A percentile compares a stretch with the other conserved stretches of the same genome.
Conservation (phyloP, 2,888 invertebrate species). For the Aethes cnicana region DNA sequence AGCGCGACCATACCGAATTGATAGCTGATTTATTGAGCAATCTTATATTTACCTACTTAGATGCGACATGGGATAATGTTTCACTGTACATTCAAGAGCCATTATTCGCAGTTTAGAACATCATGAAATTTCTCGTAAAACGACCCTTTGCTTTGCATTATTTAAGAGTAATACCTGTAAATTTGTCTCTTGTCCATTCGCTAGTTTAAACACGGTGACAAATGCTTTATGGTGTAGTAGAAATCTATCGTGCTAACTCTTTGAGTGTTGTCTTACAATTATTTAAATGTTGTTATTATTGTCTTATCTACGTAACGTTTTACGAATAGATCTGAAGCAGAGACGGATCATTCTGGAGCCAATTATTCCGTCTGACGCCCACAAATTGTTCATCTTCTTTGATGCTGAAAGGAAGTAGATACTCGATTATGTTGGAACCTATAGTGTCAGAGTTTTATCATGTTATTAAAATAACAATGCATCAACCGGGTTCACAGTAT, state of each 20-base stretch:
- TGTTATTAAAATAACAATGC: constrained; percentile 6
- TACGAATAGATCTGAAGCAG: constrained; percentile 38
- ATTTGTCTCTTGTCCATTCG: too few relatives aligned
- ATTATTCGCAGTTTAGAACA: too few relatives aligned
- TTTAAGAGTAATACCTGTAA: too few relatives aligned
- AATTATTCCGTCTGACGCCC: constrained; percentile 51
- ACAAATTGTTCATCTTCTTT: constrained; percentile 34
- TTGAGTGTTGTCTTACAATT: constrained; percentile 45
- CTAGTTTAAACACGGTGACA: too few relatives aligned
- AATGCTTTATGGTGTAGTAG: too few relatives aligned
- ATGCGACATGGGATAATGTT: too few relatives aligned
- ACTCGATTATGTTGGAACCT: too few relatives aligned
- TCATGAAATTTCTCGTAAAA: too few relatives aligned
- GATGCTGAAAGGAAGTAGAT: constrained; percentile 1
- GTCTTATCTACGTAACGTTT: constrained; percentile 47
- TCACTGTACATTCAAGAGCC: too few relatives aligned
- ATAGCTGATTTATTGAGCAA: constrained; percentile 24
- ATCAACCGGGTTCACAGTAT: too few relatives aligned
- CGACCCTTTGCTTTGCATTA: too few relatives aligned
- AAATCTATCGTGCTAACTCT: too few relatives aligned
- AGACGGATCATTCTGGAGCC: constrained; percentile 36
- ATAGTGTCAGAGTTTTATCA: background rate
- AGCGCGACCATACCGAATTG: constrained; percentile 44
- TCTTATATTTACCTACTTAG: background rate
- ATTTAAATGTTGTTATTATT: constrained; percentile 44